Evolutionary conservation across 2,888 invertebrate genomes (phyloP).

Genomic region (Leptinotarsa tumamoca): DNA sequence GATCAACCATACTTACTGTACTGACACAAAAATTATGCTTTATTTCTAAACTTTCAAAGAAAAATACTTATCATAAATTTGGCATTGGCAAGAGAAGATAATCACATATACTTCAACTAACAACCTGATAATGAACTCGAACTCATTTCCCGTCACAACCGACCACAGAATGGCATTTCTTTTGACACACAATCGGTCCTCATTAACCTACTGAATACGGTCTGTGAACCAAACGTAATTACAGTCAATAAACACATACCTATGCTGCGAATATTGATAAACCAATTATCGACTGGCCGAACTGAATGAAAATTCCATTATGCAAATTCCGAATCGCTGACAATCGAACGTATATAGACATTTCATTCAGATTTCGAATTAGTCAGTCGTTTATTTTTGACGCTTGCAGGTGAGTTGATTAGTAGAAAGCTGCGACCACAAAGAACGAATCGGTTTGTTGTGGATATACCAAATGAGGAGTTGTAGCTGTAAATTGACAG

Average conservation of each 20-base stretch:
- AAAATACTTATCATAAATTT: no score
- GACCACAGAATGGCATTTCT: not conserved
- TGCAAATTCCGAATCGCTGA: constrained; percentile 9
- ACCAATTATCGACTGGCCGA: not conserved
- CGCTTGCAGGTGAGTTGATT: constrained; percentile 5
- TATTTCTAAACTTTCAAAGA: no score
- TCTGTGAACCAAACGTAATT: not conserved
- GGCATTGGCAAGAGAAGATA: no score
- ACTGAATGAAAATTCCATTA: constrained; percentile 8
- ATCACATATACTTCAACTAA: no score
- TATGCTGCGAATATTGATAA: not conserved
- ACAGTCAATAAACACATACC: not conserved
- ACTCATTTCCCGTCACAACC: not conserved
- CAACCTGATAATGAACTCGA: no score
- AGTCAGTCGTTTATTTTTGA: constrained; percentile 13
- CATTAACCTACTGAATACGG: not conserved
- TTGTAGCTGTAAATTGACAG: not conserved
- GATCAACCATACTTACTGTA: no score
- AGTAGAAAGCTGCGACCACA: constrained; percentile 12
- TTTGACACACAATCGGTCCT: not conserved
- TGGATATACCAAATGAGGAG: not conserved
- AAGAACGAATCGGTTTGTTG: not conserved
- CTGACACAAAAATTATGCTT: no score
- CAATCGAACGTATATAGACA: constrained; percentile 12
- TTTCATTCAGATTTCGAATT: constrained; percentile 18